Percentiles rank a stretch among this genome's conserved stretches.
These are phyloP conservation scores for Antedon bifida DNA, from an alignment of 35 echinoderm and acorn worm species.

Conservation along the genomic window DNA sequence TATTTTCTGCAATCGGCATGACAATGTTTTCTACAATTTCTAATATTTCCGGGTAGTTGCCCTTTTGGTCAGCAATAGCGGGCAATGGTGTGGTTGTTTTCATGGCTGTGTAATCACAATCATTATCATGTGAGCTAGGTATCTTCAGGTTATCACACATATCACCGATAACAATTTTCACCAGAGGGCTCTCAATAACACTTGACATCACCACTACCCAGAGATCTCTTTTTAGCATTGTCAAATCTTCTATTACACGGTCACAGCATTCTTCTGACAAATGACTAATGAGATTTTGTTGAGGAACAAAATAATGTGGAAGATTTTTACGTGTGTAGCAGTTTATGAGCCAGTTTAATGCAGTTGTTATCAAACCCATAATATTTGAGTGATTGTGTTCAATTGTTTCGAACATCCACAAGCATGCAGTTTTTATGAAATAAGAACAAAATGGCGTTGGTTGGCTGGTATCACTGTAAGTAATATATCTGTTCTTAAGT, in stretches of 20 bases:
- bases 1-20: neutral
- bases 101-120: too few species aligned
- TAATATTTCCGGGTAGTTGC: neutral
- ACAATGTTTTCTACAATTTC: neutral
- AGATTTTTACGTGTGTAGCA: neutral
- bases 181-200: too few species aligned
- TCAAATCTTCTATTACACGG: neutral
- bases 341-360: neutral
- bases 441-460: too few species aligned
- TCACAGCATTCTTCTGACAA: neutral
- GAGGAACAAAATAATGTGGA: neutral
- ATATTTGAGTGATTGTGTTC: too few species aligned
- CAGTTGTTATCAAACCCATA: neutral
- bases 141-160: neutral
- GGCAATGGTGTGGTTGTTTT: too few species aligned
- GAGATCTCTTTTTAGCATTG: neutral
- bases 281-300: neutral
- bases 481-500: too few species aligned
- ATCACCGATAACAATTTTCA: neutral
- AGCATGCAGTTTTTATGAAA: too few species aligned
- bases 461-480: too few species aligned
- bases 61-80: too few species aligned
- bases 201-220: neutral
- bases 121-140: neutral
- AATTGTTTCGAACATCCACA: too few species aligned